Conservation (phyloP, 2,797 vertebrate species). For the Coregonus suidteri region DNA sequence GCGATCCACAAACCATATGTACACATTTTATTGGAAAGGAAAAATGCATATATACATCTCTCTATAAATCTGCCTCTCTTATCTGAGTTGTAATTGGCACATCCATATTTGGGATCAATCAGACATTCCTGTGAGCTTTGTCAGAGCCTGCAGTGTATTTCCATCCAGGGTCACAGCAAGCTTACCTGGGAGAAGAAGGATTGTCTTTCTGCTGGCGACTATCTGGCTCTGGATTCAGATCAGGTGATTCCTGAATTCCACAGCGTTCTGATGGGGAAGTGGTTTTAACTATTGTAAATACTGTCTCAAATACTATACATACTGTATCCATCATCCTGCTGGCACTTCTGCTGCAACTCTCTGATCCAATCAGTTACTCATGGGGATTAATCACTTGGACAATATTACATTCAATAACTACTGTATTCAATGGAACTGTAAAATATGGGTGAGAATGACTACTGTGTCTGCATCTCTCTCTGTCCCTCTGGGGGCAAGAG, state of each 20-base stretch:
- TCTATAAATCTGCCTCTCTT: constrained; percentile 51
- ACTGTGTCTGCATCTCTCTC: neutral
- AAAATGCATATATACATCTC: constrained; percentile 25
- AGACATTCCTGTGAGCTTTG: constrained; percentile 55
- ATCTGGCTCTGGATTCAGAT: neutral
- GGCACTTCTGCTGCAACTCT: neutral
- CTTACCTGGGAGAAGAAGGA: neutral
- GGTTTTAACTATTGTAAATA: neutral
- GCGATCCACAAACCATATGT: constrained; percentile 38
- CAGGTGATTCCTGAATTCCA: constrained; percentile 4
- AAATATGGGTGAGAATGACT: neutral
- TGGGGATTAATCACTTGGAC: neutral
- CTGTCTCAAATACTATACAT: neutral
- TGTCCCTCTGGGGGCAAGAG: constrained; percentile 22
- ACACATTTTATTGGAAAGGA: constrained; percentile 17
- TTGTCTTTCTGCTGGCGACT: neutral
- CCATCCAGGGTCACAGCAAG: constrained; percentile 7
- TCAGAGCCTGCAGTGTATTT: constrained; percentile 50
- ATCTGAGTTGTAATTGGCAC: constrained; percentile 52
- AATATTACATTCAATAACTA: neutral
- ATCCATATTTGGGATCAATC: constrained; percentile 51
- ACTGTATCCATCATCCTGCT: neutral
- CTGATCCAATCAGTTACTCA: neutral
- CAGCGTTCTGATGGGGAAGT: neutral
- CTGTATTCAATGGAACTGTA: neutral